phyloP scores from a whole-genome alignment of 2,113 vertebrate species.

The Tyto alba region DNA sequence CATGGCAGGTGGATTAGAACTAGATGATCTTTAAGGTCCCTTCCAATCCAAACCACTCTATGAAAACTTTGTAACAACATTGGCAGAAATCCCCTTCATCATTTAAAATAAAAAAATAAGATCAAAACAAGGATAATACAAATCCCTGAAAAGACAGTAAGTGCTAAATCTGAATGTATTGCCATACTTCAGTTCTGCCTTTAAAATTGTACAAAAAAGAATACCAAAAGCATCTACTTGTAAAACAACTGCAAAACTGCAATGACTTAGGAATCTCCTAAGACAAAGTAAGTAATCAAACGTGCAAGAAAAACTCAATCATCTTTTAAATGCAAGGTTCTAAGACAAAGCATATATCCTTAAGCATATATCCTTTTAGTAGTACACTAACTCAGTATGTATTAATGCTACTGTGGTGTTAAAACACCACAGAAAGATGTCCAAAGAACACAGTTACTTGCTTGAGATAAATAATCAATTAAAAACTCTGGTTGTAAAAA shows the following conservation, averaged over 20 bases:
- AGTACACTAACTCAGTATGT: neutral
- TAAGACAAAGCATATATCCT: neutral
- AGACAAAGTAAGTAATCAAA: neutral
- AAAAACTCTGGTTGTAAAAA: neutral
- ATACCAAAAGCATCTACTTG: neutral
- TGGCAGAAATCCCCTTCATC: neutral
- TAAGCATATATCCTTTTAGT: neutral
- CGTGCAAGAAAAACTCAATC: neutral
- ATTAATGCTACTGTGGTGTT: neutral
- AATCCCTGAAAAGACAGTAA: neutral
- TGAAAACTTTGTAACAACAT: neutral
- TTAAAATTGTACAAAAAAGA: neutral
- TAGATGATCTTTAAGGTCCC: too few relatives aligned
- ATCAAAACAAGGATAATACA: neutral
- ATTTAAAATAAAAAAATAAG: neutral
- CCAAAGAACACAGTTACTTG: neutral
- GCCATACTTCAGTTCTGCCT: neutral
- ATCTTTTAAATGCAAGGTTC: neutral
- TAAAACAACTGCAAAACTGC: neutral
- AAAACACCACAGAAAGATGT: neutral
- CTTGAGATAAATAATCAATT: neutral
- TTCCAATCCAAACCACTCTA: too few relatives aligned
- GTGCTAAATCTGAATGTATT: neutral
- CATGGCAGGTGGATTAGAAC: too few relatives aligned
- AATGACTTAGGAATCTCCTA: neutral